A percentile compares a stretch with the other conserved stretches of the same genome.
Evolutionary conservation across 2,888 invertebrate species (phyloP).

Genomic region (Podotricha telesiphe): DNA sequence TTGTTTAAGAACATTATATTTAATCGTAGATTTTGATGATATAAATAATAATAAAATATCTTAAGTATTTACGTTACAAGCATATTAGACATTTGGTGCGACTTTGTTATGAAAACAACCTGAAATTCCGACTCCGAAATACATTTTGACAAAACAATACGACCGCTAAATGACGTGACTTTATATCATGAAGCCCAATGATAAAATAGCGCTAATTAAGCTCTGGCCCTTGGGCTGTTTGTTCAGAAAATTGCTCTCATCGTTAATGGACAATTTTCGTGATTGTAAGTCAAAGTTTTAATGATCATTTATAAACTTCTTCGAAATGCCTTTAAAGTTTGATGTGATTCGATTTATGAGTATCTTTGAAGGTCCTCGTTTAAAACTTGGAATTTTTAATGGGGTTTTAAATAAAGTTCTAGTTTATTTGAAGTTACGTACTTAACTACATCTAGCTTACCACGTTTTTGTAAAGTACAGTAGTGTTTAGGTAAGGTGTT

Average conservation of each 20-base stretch:
- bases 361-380: conserved; percentile 45
- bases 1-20: no score
- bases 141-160: conserved; percentile 19
- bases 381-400: conserved; percentile 36
- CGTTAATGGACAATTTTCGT: conserved; percentile 55
- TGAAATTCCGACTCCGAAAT: not conserved
- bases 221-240: conserved; percentile 49
- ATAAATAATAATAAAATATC: no score
- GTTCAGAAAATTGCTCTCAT: conserved; percentile 47
- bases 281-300: conserved; percentile 57
- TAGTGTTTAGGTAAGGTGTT: not conserved
- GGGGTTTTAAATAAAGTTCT: conserved; percentile 29
- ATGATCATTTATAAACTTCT: conserved; percentile 55
- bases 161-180: conserved; percentile 22
- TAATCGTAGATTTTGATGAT: no score
- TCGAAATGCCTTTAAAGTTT: conserved; percentile 51
- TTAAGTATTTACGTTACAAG: not conserved
- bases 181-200: conserved; percentile 32
- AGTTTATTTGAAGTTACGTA: not conserved
- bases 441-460: not conserved
- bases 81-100: not conserved
- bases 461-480: not conserved
- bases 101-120: not conserved
- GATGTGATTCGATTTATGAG: conserved; percentile 55
- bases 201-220: conserved; percentile 49